Percentiles rank a stretch among this genome's conserved stretches.
Evolutionary conservation across 2,888 invertebrate genomes (phyloP).

Genomic region (Sarcophaga carnaria): DNA sequence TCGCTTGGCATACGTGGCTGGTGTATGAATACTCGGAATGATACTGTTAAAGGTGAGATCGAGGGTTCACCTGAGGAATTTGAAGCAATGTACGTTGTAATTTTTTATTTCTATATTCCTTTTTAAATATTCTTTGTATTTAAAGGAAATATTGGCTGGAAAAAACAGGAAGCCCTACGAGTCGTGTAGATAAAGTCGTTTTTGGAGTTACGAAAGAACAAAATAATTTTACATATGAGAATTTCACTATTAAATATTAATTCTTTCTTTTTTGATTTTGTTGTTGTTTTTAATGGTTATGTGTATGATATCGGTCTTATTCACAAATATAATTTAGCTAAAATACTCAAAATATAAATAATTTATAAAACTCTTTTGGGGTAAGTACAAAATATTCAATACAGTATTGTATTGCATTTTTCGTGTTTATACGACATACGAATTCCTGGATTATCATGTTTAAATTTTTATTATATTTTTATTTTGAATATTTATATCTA

Average conservation of each 20-base stretch:
- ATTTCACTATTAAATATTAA: conserved; percentile 82
- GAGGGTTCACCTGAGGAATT: conserved; percentile 83
- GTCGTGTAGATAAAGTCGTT: conserved; percentile 87
- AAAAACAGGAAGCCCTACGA: conserved; percentile 88
- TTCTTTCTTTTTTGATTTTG: not conserved
- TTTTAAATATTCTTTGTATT: not conserved
- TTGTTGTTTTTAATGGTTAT: no score
- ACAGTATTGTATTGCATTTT: no score
- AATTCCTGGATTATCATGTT: no score
- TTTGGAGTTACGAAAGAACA: conserved; percentile 86
- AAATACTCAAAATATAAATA: no score
- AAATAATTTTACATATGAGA: conserved; percentile 82
- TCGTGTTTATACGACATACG: no score
- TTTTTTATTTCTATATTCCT: not conserved
- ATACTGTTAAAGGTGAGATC: conserved; percentile 85
- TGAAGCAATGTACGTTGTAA: conserved; percentile 82
- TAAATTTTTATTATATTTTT: no score
- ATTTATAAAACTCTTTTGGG: no score
- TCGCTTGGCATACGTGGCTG: conserved; percentile 85
- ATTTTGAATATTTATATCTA: no score
- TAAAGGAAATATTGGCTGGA: conserved; percentile 82
- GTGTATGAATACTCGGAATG: conserved; percentile 86
- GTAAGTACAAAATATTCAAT: no score
- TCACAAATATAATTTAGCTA: no score
- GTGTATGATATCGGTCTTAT: no score